phyloP scores from a whole-genome alignment of 1,140 invertebrate genomes.

The Magallana angulata region DNA sequence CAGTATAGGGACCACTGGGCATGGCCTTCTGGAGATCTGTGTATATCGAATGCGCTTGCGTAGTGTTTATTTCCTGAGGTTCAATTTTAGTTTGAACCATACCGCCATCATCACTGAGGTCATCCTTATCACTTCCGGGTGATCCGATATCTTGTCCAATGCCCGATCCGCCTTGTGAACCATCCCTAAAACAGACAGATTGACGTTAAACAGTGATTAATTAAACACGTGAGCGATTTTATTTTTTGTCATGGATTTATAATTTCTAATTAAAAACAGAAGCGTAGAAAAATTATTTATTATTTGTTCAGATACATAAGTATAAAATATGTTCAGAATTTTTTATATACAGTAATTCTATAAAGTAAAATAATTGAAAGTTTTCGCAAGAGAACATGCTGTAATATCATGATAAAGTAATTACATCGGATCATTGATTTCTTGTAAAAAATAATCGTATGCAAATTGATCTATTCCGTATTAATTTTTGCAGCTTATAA shows the following conservation, averaged over 20 bases:
- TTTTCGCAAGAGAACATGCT: too few species aligned
- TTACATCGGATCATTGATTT: neutral
- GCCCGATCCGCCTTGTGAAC: slow-evolving; percentile 36
- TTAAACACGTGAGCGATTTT: too few species aligned
- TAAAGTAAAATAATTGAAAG: too few species aligned
- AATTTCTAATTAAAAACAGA: too few species aligned
- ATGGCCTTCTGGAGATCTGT: slow-evolving; percentile 53
- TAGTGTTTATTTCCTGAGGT: slow-evolving; percentile 48
- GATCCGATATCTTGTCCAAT: slow-evolving; percentile 50
- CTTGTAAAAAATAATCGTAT: neutral
- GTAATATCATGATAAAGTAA: too few species aligned
- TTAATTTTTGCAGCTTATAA: neutral
- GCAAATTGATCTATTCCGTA: slow-evolving; percentile 28
- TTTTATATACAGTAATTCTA: too few species aligned
- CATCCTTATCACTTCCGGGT: slow-evolving; percentile 56
- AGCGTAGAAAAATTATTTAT: too few species aligned
- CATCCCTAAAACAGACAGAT: slow-evolving; percentile 51
- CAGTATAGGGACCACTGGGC: slow-evolving; percentile 45
- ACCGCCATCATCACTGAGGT: slow-evolving; percentile 51
- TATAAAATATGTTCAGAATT: too few species aligned
- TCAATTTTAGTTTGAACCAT: slow-evolving; percentile 55
- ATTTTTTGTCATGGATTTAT: too few species aligned
- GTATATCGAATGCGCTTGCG: slow-evolving; percentile 47
- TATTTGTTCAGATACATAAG: too few species aligned
- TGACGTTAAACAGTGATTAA: too few species aligned